Base-by-base conservation (phyloP, 2,113 vertebrate species). In the Scortum barcoo region DNA sequence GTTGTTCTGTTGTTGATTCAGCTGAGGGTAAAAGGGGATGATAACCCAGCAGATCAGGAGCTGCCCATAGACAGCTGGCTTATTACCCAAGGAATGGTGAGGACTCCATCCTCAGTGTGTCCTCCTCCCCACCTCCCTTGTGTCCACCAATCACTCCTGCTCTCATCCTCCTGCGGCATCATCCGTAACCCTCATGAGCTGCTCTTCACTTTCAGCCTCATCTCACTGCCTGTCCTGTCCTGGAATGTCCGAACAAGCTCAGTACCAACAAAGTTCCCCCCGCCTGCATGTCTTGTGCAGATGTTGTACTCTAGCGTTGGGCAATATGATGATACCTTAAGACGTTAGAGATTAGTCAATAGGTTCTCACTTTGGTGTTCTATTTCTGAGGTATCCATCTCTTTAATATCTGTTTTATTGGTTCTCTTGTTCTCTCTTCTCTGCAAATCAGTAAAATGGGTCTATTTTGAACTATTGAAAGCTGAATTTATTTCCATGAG, bases 61-160 rank as follows among this genome's bases (percentile, higher is more conserved):
- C 93, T 94, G 92, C 98, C 98, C 92, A 99, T 99, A 99, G 98
- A 99, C 98, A 97, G 96, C 97, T 99, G 98, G 98, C 98, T 99
- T 93, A 98, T 99, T 93, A 97, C 97, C 94, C 98, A 99, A 99
- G 98, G 98, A 99, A 99, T 99, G 98, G 98, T 99, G 98, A 99
- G 97, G 96, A 96, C 92, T 96, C 95, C 94, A 95, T 82, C 85
- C 92, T 95, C 4, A 93, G 92, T 94, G 94, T 94, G 94, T 93
- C 91, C 91, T 89, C 91, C 86, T 80, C 42, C 68, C 78, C n/a
- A n/a, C 75, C 72, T 46, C 36, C 84, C 74, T 58, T 72, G 17
- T 77, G 51, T 72, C 80, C 72, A 30, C 57, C 70, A 28, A 28
- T 70, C 89, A 79, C 76, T 68, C 44, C 11, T 51, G 50, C 72